Conservation (phyloP, 2,888 invertebrate genomes). For the Metalampra italica region DNA sequence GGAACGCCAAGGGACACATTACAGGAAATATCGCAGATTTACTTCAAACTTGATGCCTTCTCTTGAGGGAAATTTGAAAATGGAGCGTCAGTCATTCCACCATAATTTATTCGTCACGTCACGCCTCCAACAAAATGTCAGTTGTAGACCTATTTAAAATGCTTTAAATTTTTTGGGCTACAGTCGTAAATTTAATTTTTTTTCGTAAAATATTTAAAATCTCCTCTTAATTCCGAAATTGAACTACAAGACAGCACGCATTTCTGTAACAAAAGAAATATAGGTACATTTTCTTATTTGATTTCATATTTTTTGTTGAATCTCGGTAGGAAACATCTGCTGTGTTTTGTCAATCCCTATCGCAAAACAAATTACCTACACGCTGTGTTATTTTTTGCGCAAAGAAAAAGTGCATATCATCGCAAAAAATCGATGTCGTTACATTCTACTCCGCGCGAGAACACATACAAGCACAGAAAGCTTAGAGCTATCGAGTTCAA, state of each 20-base stretch:
- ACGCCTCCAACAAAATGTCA: slow-evolving; percentile 30
- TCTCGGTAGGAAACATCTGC: neutral
- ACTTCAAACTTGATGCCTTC: slow-evolving; percentile 70
- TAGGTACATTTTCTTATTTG: slow-evolving; percentile 9
- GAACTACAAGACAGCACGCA: no score
- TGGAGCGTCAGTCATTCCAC: slow-evolving; percentile 58
- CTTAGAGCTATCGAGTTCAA: no score
- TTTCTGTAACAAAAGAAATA: no score
- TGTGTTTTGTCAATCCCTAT: slow-evolving; percentile 4
- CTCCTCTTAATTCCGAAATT: no score
- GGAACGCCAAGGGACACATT: slow-evolving; percentile 66
- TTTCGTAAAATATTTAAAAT: no score
- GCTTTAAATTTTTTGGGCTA: no score
- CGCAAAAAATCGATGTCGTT: slow-evolving; percentile 27
- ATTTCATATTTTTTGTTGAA: neutral
- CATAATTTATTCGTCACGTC: slow-evolving; percentile 50
- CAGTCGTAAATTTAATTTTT: no score
- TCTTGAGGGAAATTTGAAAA: slow-evolving; percentile 69
- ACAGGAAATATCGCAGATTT: slow-evolving; percentile 70
- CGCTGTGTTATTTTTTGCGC: no score
- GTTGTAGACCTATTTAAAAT: no score
- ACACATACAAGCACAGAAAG: slow-evolving; percentile 16
- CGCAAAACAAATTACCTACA: slow-evolving; percentile 1
- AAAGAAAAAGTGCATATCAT: slow-evolving; percentile 27
- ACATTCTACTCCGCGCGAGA: slow-evolving; percentile 20